A percentile compares a stretch with the other conserved stretches of the same genome.
phyloP scores from a whole-genome alignment of 2,888 invertebrate species.

The Lomographa bimaculata region DNA sequence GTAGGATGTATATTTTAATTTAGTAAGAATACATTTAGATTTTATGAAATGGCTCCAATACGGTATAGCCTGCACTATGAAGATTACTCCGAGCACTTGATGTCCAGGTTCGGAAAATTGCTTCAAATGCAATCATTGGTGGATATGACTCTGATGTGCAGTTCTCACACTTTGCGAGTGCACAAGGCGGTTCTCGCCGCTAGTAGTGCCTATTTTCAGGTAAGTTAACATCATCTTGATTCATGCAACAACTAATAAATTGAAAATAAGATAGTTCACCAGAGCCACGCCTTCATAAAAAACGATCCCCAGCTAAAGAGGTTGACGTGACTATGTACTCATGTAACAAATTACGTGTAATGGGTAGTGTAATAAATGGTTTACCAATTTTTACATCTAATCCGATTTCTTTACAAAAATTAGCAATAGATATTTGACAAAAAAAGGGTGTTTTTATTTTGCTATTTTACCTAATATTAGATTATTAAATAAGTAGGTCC shows the following conservation, averaged over 20 bases:
- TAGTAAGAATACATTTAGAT: constrained; percentile 15
- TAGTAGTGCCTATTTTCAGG: constrained; percentile 89
- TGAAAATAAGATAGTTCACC: too few relatives aligned
- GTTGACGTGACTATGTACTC: too few relatives aligned
- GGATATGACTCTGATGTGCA: constrained; percentile 89
- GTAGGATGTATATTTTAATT: constrained; percentile 25
- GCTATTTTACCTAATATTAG: too few relatives aligned
- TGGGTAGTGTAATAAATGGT: too few relatives aligned
- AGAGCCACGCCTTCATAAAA: too few relatives aligned
- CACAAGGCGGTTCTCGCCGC: constrained; percentile 90
- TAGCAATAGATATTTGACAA: too few relatives aligned
- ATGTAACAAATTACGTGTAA: too few relatives aligned
- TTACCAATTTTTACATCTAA: too few relatives aligned
- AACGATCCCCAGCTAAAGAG: too few relatives aligned
- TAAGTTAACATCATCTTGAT: constrained; percentile 48
- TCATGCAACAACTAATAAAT: not conserved
- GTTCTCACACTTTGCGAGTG: constrained; percentile 88
- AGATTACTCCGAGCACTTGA: constrained; percentile 87
- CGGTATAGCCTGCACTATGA: constrained; percentile 87
- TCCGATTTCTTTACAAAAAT: too few relatives aligned
- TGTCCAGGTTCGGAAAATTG: constrained; percentile 87
- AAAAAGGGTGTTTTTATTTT: too few relatives aligned
- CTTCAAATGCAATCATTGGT: constrained; percentile 89
- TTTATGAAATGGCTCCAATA: constrained; percentile 71
- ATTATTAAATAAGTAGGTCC: too few relatives aligned